These are phyloP conservation scores for Sipha flava DNA, from an alignment of 1,140 invertebrate genomes.

Conservation along the genomic window DNA sequence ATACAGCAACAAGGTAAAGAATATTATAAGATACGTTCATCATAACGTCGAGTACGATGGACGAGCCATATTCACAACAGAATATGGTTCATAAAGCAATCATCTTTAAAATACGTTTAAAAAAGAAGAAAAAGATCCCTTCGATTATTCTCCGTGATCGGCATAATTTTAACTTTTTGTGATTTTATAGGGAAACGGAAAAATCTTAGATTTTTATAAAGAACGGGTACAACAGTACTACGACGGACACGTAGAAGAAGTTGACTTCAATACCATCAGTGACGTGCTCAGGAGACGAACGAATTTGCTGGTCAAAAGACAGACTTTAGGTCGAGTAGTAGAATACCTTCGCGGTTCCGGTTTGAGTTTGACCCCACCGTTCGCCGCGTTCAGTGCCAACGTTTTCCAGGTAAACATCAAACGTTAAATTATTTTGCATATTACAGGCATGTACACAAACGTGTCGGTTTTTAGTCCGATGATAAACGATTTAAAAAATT, in stretches of 20 bases:
- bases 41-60: too few relatives aligned
- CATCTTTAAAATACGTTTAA: too few relatives aligned
- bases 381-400: slow-evolving; percentile 68
- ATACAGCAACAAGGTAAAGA: slow-evolving; percentile 59
- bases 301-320: slow-evolving; percentile 66
- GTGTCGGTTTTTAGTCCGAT: not conserved
- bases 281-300: slow-evolving; percentile 66
- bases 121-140: too few relatives aligned
- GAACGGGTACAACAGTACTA: slow-evolving; percentile 76
- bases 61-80: too few relatives aligned
- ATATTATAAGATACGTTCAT: not conserved
- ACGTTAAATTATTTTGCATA: too few relatives aligned
- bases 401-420: slow-evolving; percentile 56
- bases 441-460: too few relatives aligned
- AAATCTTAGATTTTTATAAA: slow-evolving; percentile 73
- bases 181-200: slow-evolving; percentile 53
- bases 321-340: slow-evolving; percentile 63
- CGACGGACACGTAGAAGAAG: slow-evolving; percentile 71
- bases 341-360: slow-evolving; percentile 65
- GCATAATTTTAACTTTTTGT: not conserved
- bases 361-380: slow-evolving; percentile 58
- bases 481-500: too few relatives aligned
- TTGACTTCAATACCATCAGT: slow-evolving; percentile 67
- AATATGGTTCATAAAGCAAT: too few relatives aligned
- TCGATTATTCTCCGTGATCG: too few relatives aligned